A percentile compares a stretch with the other conserved stretches of the same genome.
Evolutionary conservation across 2,113 vertebrate species (phyloP).

Genomic region (Setophaga coronata): DNA sequence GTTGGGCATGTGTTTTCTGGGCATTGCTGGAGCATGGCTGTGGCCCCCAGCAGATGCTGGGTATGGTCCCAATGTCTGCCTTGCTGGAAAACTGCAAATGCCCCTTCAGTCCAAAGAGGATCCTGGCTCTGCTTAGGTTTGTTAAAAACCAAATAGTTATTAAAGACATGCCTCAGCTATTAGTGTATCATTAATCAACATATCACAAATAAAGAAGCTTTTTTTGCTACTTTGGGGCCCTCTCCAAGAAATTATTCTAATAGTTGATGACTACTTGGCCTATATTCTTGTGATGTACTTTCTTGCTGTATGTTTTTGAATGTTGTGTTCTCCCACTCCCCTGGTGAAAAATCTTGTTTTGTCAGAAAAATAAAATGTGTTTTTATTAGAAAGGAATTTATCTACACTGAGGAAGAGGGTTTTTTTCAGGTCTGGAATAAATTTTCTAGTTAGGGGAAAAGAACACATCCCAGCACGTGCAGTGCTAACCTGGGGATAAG

Average conservation of each 20-base stretch:
- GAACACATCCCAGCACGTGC: neutral
- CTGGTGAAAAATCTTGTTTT: neutral
- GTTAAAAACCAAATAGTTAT: neutral
- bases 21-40: neutral
- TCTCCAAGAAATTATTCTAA: neutral
- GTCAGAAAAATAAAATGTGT: neutral
- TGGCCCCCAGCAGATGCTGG: neutral
- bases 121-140: neutral
- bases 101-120: neutral
- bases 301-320: neutral
- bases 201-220: neutral
- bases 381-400: neutral
- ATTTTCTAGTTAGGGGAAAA: neutral
- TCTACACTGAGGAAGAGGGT: neutral
- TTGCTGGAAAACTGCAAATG: neutral
- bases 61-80: neutral
- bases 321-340: neutral
- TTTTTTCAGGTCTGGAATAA: neutral
- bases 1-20: neutral
- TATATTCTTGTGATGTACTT: neutral
- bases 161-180: neutral
- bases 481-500: neutral
- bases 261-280: neutral
- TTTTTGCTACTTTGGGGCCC: neutral
- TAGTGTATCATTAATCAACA: neutral